Conservation (phyloP, 2,797 vertebrate species). For the Mus spretus region DNA sequence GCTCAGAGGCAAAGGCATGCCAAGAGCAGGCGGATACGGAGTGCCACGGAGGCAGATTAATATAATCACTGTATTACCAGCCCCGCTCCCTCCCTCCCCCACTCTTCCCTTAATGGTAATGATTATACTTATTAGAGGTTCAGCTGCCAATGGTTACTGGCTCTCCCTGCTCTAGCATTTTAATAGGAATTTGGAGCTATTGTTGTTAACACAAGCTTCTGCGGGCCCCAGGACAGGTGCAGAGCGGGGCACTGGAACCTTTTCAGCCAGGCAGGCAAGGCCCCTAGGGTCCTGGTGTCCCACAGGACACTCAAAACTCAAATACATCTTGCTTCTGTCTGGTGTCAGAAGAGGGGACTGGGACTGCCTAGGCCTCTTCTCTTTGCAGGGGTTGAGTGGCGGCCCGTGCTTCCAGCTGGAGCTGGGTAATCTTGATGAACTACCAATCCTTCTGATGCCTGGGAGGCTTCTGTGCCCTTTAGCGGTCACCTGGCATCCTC, state of each 20-base stretch:
- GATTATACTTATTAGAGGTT: slow-evolving; percentile 80
- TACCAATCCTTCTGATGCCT: too few species aligned
- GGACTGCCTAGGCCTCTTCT: not conserved
- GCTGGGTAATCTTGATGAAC: not conserved
- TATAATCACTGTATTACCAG: slow-evolving; percentile 71
- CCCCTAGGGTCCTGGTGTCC: slow-evolving; percentile 11
- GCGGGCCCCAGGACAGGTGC: slow-evolving; percentile 30
- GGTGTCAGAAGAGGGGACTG: not conserved
- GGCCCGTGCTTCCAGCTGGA: not conserved
- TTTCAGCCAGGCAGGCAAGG: not conserved
- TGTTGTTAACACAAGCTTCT: slow-evolving; percentile 42
- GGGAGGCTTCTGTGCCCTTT: not conserved
- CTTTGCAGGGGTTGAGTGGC: not conserved
- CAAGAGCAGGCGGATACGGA: slow-evolving; percentile 5
- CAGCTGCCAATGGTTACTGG: slow-evolving; percentile 77
- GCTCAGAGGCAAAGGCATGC: not conserved
- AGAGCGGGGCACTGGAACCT: not conserved
- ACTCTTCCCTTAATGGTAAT: slow-evolving; percentile 75
- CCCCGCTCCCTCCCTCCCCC: not conserved
- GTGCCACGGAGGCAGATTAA: slow-evolving; percentile 55
- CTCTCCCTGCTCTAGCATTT: slow-evolving; percentile 59
- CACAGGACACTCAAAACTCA: not conserved
- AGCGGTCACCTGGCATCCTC: not conserved
- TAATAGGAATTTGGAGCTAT: slow-evolving; percentile 72
- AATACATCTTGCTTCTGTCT: not conserved